Percentiles rank a stretch among this genome's conserved stretches.
Conservation (phyloP, 1,140 invertebrate species). For the Lanistes nyassanus region DNA sequence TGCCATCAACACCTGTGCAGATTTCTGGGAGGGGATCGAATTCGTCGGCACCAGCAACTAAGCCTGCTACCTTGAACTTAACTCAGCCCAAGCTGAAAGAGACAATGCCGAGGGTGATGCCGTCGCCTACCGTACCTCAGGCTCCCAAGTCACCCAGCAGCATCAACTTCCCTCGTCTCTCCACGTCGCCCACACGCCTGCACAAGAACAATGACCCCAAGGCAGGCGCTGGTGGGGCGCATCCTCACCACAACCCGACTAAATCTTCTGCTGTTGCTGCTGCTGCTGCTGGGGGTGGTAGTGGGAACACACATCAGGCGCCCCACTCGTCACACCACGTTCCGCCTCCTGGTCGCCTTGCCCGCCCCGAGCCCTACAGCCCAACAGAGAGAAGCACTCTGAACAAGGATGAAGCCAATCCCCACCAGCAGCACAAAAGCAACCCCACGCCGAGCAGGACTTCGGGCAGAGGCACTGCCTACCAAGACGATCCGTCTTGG, state of each 20-base stretch:
- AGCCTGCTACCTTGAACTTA: slow-evolving; percentile 61
- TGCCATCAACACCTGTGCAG: slow-evolving; percentile 1
- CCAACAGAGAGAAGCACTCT: slow-evolving; percentile 62
- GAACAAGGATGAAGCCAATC: slow-evolving; percentile 48
- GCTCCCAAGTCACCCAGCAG: slow-evolving; percentile 51
- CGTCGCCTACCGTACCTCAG: slow-evolving; percentile 54
- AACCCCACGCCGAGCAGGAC: slow-evolving; percentile 16
- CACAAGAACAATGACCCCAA: not conserved
- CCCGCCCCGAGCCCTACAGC: slow-evolving; percentile 60
- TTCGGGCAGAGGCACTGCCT: slow-evolving; percentile 37
- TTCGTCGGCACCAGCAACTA: slow-evolving; percentile 35
- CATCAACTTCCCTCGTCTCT: slow-evolving; percentile 55
- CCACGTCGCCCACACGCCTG: slow-evolving; percentile 50
- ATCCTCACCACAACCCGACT: not conserved
- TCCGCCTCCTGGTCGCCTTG: slow-evolving; percentile 54
- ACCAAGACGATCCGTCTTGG: slow-evolving; percentile 26
- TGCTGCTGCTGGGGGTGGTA: not conserved
- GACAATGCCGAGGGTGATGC: slow-evolving; percentile 53
- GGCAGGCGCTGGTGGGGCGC: not conserved
- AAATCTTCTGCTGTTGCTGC: not conserved
- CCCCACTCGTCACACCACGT: slow-evolving; percentile 37
- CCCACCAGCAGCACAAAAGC: slow-evolving; percentile 25
- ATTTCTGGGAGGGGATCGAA: too few species aligned
- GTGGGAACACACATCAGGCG: slow-evolving; percentile 29
- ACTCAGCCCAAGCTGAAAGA: slow-evolving; percentile 58